A percentile compares a stretch with the other conserved stretches of the same genome.
Evolutionary conservation across 2,888 invertebrate genomes (phyloP).

Genomic region (Venustoraphidia nigricollis): DNA sequence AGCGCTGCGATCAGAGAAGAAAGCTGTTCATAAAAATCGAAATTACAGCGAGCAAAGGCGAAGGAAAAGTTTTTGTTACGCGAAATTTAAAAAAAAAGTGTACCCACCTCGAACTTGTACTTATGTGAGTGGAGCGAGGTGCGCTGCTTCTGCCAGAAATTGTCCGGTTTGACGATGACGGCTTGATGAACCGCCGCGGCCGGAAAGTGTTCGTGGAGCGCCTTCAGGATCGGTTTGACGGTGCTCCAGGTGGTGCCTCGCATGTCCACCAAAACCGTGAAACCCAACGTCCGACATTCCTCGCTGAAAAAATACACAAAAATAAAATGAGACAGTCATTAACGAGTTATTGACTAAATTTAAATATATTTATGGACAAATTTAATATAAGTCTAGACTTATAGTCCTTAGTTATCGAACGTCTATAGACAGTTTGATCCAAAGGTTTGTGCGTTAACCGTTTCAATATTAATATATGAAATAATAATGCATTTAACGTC

Average conservation of each 20-base stretch:
- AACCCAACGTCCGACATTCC: constrained; percentile 73
- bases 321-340: not conserved
- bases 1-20: not conserved
- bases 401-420: too few relatives aligned
- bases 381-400: too few relatives aligned
- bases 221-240: constrained; percentile 94
- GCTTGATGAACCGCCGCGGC: constrained; percentile 82
- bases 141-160: constrained; percentile 99
- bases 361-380: too few relatives aligned
- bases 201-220: constrained; percentile 90
- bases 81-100: constrained; percentile 5
- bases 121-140: constrained; percentile 94
- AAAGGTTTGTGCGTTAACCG: too few relatives aligned
- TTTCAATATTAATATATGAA: too few relatives aligned
- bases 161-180: constrained; percentile 96
- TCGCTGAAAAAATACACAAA: constrained; percentile 44
- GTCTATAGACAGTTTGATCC: too few relatives aligned
- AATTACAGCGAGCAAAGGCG: not conserved
- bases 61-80: not conserved
- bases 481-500: too few relatives aligned
- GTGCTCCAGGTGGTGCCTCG: constrained; percentile 91
- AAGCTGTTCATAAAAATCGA: not conserved
- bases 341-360: too few relatives aligned
- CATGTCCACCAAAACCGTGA: constrained; percentile 96
- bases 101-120: constrained; percentile 90